A percentile compares a stretch with the other conserved stretches of the same genome.
Conservation (phyloP, 2,888 invertebrate species). For the Creontiades dilutus region DNA sequence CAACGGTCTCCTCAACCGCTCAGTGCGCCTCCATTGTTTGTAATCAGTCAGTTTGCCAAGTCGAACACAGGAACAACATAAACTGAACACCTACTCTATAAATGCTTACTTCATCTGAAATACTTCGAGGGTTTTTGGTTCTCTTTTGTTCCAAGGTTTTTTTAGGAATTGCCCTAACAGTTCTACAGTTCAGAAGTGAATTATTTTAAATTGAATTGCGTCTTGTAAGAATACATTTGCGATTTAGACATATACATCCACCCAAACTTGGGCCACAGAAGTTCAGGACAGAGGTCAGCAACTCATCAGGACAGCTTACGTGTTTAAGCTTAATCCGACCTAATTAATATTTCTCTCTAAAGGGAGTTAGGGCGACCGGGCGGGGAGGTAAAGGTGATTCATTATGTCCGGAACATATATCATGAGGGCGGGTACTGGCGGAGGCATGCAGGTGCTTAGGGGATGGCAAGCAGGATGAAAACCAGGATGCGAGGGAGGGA, state of each 20-base stretch:
- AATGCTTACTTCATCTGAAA: no score
- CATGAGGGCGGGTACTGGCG: conserved; percentile 15
- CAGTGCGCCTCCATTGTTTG: no score
- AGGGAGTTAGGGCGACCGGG: not conserved
- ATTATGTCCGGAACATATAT: conserved; percentile 57
- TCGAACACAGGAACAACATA: no score
- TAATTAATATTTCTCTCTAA: conserved; percentile 59
- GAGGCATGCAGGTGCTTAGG: conserved; percentile 30
- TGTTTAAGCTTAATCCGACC: conserved; percentile 53
- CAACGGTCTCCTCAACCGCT: no score
- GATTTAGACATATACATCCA: not conserved
- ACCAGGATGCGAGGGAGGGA: not conserved
- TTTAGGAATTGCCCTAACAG: no score
- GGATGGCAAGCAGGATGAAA: conserved; percentile 8
- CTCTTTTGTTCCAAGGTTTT: no score
- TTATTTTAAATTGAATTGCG: no score
- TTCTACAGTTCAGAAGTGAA: no score
- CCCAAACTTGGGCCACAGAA: not conserved
- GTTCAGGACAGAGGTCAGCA: conserved; percentile 10
- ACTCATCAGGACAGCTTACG: conserved; percentile 48
- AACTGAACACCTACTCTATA: no score
- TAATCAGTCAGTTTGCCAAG: no score
- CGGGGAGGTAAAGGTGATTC: conserved; percentile 39
- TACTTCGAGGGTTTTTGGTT: no score
- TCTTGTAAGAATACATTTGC: no score